Base-by-base conservation (phyloP, 2,888 invertebrate species). In the Sinodicranocentrus sp. region DNA sequence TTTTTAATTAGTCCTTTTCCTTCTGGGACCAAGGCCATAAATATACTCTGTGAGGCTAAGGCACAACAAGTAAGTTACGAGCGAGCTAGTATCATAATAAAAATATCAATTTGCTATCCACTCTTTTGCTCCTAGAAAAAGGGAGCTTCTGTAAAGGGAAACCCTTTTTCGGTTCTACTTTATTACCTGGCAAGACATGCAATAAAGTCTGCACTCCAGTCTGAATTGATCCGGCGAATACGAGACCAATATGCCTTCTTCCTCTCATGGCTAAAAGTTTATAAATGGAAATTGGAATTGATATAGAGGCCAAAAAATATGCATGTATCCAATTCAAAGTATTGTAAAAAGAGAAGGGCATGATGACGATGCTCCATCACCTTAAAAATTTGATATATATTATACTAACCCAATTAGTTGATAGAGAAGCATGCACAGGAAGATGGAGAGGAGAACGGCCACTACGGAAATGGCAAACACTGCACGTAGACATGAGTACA, bases 161-260 rank as follows among this genome's bases (percentile, higher is more conserved):
- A 28, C 48, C 48, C 25, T 19, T 17, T 67, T 48, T 25, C 28
- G 52, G 1, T 73, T n/a, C 44, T 44, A 61, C 61, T 71, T 23
- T 57, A 57, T 61, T 84, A 88, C 93, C 89, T 93, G 92, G 54
- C 93, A 92, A 89, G 96, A 96, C 80, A 97, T 91, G 0, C 96
- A 95, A 84, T 96, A 92, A 90, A 97, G 95, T 78, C 96, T 92
- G 72, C 96, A 91, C 90, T 97, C 97, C 90, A 97, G 90, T 91
- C 97, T 2, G 86, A 86, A 65, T 88, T 88, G 33, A 87, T 88
- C 8, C 88, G 63, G n/a, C 88, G 87, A 43, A 88, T 87, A n/a
- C 88, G 96, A 89, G 96, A 96, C 97, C 97, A 97, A 90, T 97
- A 97, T 95, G 96, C 96, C 91, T 97, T 97, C 92, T 97, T 97